Conservation (phyloP, 2,888 invertebrate species). For the Acleris holmiana region DNA sequence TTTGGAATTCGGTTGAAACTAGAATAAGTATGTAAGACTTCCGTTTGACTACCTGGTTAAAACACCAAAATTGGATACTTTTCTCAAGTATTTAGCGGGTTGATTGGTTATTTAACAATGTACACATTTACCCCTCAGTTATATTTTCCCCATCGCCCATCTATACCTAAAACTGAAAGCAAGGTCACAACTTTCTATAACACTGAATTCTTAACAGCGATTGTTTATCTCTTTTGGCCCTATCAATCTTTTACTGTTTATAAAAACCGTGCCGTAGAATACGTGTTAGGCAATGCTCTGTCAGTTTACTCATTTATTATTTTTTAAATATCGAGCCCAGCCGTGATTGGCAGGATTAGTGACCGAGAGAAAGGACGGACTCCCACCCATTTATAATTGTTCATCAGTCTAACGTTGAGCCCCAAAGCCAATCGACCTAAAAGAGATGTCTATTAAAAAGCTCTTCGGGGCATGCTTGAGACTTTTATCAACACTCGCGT, state of each 20-base stretch:
- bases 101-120: no score
- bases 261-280: slow-evolving; percentile 21
- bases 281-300: slow-evolving; percentile 4
- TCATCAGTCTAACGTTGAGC: slow-evolving; percentile 27
- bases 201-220: no score
- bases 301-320: slow-evolving; percentile 2
- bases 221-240: slow-evolving; percentile 4
- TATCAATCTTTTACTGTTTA: slow-evolving; percentile 18
- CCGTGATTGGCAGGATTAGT: slow-evolving; percentile 29
- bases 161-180: no score
- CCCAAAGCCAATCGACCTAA: slow-evolving; percentile 8
- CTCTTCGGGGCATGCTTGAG: background rate
- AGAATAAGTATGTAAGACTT: no score
- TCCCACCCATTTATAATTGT: slow-evolving; percentile 32
- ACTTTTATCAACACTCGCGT: background rate
- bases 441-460: slow-evolving; percentile 13
- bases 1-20: no score
- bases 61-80: no score
- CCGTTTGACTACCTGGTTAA: no score
- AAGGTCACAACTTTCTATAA: no score
- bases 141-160: no score
- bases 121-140: no score
- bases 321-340: slow-evolving; percentile 18
- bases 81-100: no score
- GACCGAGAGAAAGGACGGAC: slow-evolving; percentile 8